Base-by-base conservation (phyloP, 1,140 invertebrate genomes). In the Drosophila obscura region DNA sequence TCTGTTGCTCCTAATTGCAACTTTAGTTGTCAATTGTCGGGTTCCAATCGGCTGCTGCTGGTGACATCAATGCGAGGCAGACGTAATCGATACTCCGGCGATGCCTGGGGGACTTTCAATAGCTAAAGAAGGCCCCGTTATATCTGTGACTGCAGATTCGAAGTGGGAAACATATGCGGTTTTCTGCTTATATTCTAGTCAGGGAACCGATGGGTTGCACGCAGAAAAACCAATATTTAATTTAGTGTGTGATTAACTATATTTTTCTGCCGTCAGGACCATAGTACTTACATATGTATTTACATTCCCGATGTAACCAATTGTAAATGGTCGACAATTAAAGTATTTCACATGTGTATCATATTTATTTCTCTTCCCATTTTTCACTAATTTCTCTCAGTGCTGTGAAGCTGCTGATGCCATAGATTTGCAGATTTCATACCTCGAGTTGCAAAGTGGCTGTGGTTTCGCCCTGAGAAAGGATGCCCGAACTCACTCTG, bases 401-500 rank as follows among this genome's bases (percentile, higher is more conserved):
- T 39, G 35, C 4, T 39, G 35, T 4, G 8, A 4, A 11, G 31
- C 31, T 79, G 58, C 59, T 80, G 59, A 72, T 45, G 45, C 57
- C 67, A 22, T 66, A 49, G 66, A 77, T 80, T 64, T 63, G 11
- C 65, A 48, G 66, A 45, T 63, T 73, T 58, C 68, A 73, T 68
- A 51, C 45, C 59, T 57, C 71, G 67, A 75, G 69, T 87, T 74
- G 50, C 65, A 57, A 66, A 66, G 58, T 48, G 15, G 44, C 13
- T 26, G 43, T 15, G 64, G 44, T 15, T 49, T 46, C 48, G 59
- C 59, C 31, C 28, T 46, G 39, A 19, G 41, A 35, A 78, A 56
- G 75, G 61, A 61, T 77, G 52, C n/a, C 48, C 48, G 74, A 84
- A 71, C 58, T 71, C 58, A 41, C 44, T 63, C 57, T 74, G 57